These are phyloP conservation scores for Parapsyche elsis DNA, from an alignment of 1,140 invertebrate genomes.

Conservation along the genomic window DNA sequence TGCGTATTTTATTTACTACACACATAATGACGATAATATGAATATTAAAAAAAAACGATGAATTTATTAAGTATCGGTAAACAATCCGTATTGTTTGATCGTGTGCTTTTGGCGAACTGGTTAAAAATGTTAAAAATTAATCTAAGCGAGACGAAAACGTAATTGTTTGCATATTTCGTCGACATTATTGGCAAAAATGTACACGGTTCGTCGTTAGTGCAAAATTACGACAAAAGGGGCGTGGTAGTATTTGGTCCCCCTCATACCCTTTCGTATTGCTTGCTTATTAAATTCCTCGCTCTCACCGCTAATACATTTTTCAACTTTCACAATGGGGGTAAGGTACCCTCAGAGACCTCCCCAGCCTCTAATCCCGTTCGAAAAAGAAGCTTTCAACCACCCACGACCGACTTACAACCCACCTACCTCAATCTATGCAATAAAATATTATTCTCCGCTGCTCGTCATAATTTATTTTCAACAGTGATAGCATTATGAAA, in stretches of 20 bases:
- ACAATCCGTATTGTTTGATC: too few relatives aligned
- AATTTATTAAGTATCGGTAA: too few relatives aligned
- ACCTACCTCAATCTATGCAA: too few relatives aligned
- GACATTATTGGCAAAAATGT: not conserved
- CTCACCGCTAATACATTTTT: conserved; percentile 36
- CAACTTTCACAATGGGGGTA: conserved; percentile 35
- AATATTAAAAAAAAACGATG: too few relatives aligned
- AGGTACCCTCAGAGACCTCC: not conserved
- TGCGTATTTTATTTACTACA: not conserved
- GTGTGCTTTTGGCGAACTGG: too few relatives aligned
- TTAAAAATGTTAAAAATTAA: too few relatives aligned
- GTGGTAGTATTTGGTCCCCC: not conserved
- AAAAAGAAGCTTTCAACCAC: too few relatives aligned
- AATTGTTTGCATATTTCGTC: conserved; percentile 17
- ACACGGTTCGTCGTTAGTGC: conserved; percentile 6
- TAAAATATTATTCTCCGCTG: too few relatives aligned
- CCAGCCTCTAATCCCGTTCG: not conserved
- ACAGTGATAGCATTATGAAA: too few relatives aligned
- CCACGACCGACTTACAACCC: too few relatives aligned
- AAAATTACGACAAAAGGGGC: conserved; percentile 20
- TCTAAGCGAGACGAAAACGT: not conserved
- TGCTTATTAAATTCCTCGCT: conserved; percentile 42
- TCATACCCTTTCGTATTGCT: not conserved
- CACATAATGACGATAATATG: too few relatives aligned
- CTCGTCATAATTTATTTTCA: too few relatives aligned